Base-by-base conservation (phyloP, 2,888 invertebrate genomes). In the Eueremaeus valkanovi region DNA sequence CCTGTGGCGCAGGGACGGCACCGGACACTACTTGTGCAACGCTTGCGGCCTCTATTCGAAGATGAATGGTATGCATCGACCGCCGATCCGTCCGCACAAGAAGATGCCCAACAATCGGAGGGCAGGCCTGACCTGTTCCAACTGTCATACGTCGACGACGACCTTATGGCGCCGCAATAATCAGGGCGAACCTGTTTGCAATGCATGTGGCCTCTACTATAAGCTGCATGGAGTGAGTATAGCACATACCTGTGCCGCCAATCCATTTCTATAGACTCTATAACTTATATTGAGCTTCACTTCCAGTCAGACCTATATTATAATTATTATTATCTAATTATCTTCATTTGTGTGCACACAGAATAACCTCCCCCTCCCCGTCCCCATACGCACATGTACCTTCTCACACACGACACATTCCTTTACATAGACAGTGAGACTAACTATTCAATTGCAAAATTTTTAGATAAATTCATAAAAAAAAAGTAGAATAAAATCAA, bases 41-140 rank as follows among this genome's bases (percentile, higher is more conserved):
- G 97, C 97, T 75, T 97, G 97, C 86, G 97, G 97, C 78, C 89
- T 97, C 77, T 98, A 97, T 88, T 94, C 95, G 87, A 96, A 96
- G 87, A 96, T 97, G 93, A 98, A 97, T 87, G 96, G 96, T 83
- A 92, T 95, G 88, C 95, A 95, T 87, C 88, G 97, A 81, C 97
- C 97, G 78, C 77, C 76, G 13, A 77, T 72, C n/a, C 66, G 72
- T 29, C 75, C 76, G 31, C 75, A 74, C 24, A 77, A 77, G 45
- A 76, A 76, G 73, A 77, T 72, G 27, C 70, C 73, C 9, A 77
- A 73, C 40, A 75, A 73, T 63, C 61, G 79, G 11, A 88, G 94
- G 79, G 88, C 89, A 66, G 95, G 94, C 78, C 86, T 93, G 81
- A 85, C 87, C 73, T 99, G 98, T 85, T 93, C 94, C 80, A 99